These are phyloP conservation scores for Sphaerodactylus townsendi DNA, from an alignment of 2,113 vertebrate genomes.

Conservation along the genomic window DNA sequence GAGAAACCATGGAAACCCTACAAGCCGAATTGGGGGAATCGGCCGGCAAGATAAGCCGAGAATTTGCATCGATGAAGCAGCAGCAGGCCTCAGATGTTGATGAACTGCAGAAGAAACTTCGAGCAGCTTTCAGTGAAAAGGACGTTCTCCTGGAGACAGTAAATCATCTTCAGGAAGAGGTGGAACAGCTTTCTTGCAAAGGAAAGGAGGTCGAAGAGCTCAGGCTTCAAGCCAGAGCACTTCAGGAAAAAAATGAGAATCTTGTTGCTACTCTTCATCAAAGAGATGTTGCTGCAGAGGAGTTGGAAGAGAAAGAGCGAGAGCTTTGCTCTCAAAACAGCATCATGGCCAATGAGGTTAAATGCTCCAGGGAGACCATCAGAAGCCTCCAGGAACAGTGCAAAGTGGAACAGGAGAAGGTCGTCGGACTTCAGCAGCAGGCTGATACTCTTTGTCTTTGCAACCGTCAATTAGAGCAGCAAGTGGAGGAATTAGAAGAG, in stretches of 20 bases:
- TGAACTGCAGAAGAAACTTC: conserved; percentile 84
- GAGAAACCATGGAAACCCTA: conserved; percentile 81
- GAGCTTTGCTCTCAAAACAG: conserved; percentile 73
- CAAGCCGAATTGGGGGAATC: conserved; percentile 85
- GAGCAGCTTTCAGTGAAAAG: conserved; percentile 79
- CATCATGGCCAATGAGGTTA: conserved; percentile 65
- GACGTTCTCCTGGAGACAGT: conserved; percentile 78
- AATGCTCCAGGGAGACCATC: conserved; percentile 69
- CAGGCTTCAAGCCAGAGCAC: conserved; percentile 67
- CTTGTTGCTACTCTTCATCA: conserved; percentile 68
- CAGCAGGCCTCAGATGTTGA: conserved; percentile 80
- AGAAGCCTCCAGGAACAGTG: conserved; percentile 66
- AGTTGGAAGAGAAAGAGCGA: conserved; percentile 73
- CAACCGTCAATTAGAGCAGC: conserved; percentile 73
- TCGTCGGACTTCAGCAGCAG: conserved; percentile 68
- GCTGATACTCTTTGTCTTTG: conserved; percentile 62
- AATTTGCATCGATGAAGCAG: conserved; percentile 88
- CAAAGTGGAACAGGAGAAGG: conserved; percentile 55
- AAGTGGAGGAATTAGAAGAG: conserved; percentile 70
- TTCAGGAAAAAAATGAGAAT: conserved; percentile 77
- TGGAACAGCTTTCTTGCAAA: conserved; percentile 60
- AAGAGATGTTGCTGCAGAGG: conserved; percentile 75
- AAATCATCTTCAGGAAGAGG: conserved; percentile 70
- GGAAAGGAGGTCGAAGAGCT: conserved; percentile 70
- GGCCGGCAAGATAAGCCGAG: conserved; percentile 84